These are phyloP conservation scores for Bombus confusus DNA, from an alignment of 1,140 invertebrate species.

Conservation along the genomic window DNA sequence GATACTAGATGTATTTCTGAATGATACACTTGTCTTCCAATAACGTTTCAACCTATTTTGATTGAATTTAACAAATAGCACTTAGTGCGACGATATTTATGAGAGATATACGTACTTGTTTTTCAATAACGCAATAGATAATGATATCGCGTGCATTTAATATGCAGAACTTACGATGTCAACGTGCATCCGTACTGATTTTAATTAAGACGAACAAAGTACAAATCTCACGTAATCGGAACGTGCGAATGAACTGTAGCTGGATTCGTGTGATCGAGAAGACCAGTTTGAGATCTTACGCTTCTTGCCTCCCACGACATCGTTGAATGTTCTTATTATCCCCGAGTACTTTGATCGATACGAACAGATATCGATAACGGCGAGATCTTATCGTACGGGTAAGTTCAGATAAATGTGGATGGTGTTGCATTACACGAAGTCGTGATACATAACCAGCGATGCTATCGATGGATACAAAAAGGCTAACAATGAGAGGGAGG, in stretches of 20 bases:
- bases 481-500: conserved; percentile 26
- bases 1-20: too few species aligned
- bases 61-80: too few species aligned
- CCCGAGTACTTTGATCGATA: conserved; percentile 62
- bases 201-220: conserved; percentile 13
- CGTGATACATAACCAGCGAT: conserved; percentile 62
- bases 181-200: neutral
- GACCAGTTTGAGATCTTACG: neutral
- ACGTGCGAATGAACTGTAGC: neutral
- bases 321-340: conserved; percentile 64
- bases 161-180: too few species aligned
- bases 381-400: conserved; percentile 63
- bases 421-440: conserved; percentile 68
- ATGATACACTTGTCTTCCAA: too few species aligned
- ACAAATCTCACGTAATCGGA: neutral
- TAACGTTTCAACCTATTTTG: too few species aligned
- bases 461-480: conserved; percentile 29
- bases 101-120: neutral
- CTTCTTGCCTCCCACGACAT: conserved; percentile 57
- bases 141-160: neutral
- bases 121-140: neutral
- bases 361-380: conserved; percentile 67
- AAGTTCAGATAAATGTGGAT: conserved; percentile 62
- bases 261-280: neutral
- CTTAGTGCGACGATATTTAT: too few species aligned